Percentiles rank a stretch among this genome's conserved stretches.
Conservation (phyloP, 2,797 vertebrate genomes). For the Phrynocephalus forsythii region DNA sequence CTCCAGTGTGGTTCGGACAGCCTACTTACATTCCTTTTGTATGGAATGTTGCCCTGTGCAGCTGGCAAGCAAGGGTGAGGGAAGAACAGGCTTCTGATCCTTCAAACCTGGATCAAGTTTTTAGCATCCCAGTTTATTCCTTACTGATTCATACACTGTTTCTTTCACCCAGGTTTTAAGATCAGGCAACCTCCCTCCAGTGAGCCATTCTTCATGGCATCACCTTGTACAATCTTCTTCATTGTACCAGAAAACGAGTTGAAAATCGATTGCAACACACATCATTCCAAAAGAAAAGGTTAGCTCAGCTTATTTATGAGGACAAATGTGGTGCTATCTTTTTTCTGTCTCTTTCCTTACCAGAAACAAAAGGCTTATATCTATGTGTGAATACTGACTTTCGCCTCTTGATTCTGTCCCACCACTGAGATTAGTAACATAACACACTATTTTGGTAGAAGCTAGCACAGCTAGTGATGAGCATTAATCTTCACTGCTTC, state of each 20-base stretch:
- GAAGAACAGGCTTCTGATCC: not conserved
- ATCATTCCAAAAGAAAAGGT: not conserved
- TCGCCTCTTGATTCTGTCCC: no score
- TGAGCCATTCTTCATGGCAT: conserved; percentile 6
- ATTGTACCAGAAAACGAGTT: not conserved
- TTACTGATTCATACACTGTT: not conserved
- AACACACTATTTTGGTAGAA: no score
- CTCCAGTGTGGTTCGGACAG: not conserved
- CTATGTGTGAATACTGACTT: no score
- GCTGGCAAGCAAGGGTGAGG: not conserved
- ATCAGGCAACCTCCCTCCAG: not conserved
- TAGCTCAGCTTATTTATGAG: no score
- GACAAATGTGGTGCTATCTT: no score
- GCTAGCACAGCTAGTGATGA: no score
- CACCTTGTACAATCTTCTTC: not conserved
- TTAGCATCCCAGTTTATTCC: conserved; percentile 15
- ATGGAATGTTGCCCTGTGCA: not conserved
- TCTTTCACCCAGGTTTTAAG: not conserved
- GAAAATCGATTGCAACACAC: not conserved
- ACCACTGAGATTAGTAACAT: no score
- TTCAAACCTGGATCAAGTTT: not conserved
- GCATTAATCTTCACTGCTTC: no score
- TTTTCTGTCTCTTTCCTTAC: no score
- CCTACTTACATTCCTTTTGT: not conserved
- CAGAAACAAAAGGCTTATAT: no score